Evolutionary conservation across 35 echinoderm and acorn worm genomes (phyloP).

Genomic region (Heliocidaris erythrogramma): DNA sequence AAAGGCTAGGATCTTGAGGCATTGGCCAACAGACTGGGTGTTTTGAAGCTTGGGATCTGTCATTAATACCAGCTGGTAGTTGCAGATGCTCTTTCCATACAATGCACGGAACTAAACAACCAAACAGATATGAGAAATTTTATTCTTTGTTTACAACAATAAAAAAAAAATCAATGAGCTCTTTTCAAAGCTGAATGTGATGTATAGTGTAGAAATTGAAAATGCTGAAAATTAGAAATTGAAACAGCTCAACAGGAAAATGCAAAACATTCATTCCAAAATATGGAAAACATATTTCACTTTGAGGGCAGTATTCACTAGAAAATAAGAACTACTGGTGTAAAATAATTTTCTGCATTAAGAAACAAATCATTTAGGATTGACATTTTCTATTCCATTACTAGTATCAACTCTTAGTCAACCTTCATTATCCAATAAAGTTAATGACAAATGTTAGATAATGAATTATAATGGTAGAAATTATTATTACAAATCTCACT

Average conservation of each 20-base stretch:
- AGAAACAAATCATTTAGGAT: no score
- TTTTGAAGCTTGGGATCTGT: conserved; percentile 96
- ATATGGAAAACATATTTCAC: background rate
- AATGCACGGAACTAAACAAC: conserved; percentile 83
- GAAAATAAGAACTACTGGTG: no score
- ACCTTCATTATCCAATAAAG: no score
- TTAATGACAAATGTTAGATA: background rate
- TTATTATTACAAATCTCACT: background rate
- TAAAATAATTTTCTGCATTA: no score
- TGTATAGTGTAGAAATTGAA: no score
- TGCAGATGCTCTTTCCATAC: conserved; percentile 99
- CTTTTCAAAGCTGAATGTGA: no score
- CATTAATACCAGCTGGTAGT: conserved; percentile 92
- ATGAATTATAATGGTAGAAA: background rate
- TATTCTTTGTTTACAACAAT: background rate
- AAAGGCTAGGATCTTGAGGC: conserved; percentile 90
- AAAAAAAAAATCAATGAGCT: no score
- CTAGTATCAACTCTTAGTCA: no score
- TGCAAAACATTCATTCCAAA: background rate
- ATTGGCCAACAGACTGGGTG: conserved; percentile 91
- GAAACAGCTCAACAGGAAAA: no score
- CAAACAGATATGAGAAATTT: background rate
- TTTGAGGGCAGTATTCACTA: background rate
- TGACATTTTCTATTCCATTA: no score
- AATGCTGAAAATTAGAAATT: no score